Evolutionary conservation across 2,113 vertebrate species (phyloP).

Genomic region (Podilymbus podiceps): DNA sequence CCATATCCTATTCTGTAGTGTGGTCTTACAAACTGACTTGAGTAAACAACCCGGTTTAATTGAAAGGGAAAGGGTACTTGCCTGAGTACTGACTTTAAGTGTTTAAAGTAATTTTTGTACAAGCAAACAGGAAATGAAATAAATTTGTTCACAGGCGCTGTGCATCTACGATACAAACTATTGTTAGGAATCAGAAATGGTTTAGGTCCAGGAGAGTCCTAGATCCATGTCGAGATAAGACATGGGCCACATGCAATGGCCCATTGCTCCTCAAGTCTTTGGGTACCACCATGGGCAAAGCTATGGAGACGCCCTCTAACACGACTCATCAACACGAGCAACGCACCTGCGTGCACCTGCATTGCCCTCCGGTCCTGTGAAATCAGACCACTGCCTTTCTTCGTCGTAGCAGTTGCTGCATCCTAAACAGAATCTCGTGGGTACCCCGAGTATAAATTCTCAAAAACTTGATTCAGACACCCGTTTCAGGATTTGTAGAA

Average conservation of each 20-base stretch:
- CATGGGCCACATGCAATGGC: rapidly evolving
- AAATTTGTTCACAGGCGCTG: rapidly evolving
- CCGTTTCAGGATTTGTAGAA: not conserved
- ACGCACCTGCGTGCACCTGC: rapidly evolving
- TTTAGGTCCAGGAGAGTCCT: not conserved
- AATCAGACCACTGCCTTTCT: not conserved
- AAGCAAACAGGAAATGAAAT: not conserved
- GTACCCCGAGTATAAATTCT: not conserved
- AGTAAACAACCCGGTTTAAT: not conserved
- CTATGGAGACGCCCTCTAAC: not conserved
- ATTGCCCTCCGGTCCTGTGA: not conserved
- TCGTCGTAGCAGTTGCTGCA: not conserved
- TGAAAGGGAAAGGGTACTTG: not conserved
- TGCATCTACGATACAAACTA: not conserved
- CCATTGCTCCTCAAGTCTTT: not conserved
- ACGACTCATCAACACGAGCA: not conserved
- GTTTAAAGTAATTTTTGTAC: not conserved
- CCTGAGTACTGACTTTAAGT: not conserved
- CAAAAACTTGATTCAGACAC: not conserved
- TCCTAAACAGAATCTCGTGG: not conserved
- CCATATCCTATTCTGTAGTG: not conserved
- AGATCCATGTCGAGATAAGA: not conserved
- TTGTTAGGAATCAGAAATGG: not conserved
- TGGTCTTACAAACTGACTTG: not conserved
- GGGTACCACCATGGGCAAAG: rapidly evolving